A percentile compares a stretch with the other conserved stretches of the same genome.
Evolutionary conservation across 2,113 vertebrate species (phyloP).

Genomic region (Neodon shergylaensis): DNA sequence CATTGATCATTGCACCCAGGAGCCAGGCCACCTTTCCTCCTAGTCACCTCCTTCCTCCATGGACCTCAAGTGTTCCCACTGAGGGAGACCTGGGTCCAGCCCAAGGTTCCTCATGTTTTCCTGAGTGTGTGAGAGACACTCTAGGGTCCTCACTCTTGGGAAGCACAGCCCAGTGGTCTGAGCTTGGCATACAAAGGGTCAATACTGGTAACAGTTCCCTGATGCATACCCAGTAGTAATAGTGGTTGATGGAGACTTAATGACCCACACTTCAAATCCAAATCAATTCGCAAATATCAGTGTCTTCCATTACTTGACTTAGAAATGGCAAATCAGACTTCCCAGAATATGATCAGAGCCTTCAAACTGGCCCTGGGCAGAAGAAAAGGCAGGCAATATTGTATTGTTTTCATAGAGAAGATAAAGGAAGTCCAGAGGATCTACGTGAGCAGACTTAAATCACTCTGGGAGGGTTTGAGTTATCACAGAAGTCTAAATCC

Average conservation of each 20-base stretch:
- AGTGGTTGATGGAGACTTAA: not conserved
- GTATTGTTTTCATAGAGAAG: slow-evolving; percentile 5
- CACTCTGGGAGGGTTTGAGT: slow-evolving; percentile 34
- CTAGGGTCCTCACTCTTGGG: not conserved
- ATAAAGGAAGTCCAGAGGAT: slow-evolving; percentile 41
- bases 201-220: not conserved
- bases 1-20: too few species aligned
- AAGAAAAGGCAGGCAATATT: slow-evolving; percentile 1
- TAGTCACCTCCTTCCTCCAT: not conserved
- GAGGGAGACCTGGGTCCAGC: not conserved
- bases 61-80: not conserved
- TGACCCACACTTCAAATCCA: not conserved
- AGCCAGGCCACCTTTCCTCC: not conserved
- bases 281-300: not conserved
- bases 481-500: slow-evolving; percentile 29
- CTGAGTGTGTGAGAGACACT: not conserved
- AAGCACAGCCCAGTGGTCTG: not conserved
- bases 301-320: slow-evolving; percentile 29
- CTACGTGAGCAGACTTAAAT: slow-evolving; percentile 49
- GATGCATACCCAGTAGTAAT: fast-evolving
- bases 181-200: not conserved
- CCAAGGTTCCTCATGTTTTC: not conserved
- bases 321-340: slow-evolving; percentile 45
- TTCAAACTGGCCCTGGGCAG: not conserved
- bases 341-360: slow-evolving; percentile 5